Conservation (phyloP, 2,113 vertebrate species). For the Chaetura pelagica region DNA sequence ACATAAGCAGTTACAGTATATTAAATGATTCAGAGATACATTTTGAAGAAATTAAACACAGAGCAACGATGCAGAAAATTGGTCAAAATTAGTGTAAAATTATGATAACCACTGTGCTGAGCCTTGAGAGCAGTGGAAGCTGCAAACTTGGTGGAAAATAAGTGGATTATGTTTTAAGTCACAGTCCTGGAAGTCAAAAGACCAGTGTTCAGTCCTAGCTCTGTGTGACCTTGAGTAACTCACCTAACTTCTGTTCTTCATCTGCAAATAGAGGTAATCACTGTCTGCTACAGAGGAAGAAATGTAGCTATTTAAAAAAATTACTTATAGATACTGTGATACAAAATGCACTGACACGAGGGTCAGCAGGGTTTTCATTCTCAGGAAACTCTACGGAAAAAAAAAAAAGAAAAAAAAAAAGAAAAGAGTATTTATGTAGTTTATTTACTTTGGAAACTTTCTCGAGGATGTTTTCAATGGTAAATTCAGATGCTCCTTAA, state of each 20-base stretch:
- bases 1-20: conserved; percentile 4
- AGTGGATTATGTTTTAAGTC: not conserved
- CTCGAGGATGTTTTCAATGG: not conserved
- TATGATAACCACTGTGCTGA: not conserved
- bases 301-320: not conserved
- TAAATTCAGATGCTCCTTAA: not conserved
- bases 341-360: not conserved
- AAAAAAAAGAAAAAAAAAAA: no score
- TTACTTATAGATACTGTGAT: not conserved
- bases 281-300: not conserved
- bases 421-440: not conserved
- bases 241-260: not conserved
- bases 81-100: conserved; percentile 56
- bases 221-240: rapidly evolving
- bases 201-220: not conserved
- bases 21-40: conserved; percentile 30
- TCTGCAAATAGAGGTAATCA: rapidly evolving
- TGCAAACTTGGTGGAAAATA: not conserved
- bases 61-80: conserved; percentile 47
- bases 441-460: conserved; percentile 24
- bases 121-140: not conserved
- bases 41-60: conserved; percentile 57
- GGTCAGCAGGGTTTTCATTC: not conserved
- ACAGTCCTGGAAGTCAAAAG: not conserved
- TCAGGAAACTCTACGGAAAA: not conserved